Conservation (phyloP, 2,113 vertebrate genomes). For the Aspidoscelis tigris region DNA sequence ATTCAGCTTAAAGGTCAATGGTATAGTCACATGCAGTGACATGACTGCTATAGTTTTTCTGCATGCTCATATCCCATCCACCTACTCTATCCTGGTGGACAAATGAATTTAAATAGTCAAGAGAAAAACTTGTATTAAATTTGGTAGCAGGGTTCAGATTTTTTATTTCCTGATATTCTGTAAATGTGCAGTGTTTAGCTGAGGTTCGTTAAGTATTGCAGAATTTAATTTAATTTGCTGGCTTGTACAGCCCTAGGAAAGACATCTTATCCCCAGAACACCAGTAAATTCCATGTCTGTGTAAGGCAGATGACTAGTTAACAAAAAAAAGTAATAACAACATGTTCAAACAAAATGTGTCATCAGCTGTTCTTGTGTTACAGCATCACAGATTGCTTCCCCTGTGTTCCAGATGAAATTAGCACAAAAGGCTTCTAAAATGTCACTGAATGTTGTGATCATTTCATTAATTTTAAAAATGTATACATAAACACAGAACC, state of each 20-base stretch:
- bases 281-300: not conserved
- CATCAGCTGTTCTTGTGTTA: not conserved
- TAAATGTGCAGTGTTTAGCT: not conserved
- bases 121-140: slow-evolving; percentile 22
- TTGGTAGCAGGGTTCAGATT: slow-evolving; percentile 7
- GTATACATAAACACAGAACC: not conserved
- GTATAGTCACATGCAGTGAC: not conserved
- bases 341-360: not conserved
- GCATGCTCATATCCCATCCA: not conserved
- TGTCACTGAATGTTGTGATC: not conserved
- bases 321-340: not conserved
- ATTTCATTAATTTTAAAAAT: not conserved
- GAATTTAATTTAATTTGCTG: slow-evolving; percentile 21
- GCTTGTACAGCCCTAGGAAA: not conserved
- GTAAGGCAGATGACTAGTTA: not conserved
- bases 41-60: not conserved
- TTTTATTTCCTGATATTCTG: not conserved
- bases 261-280: not conserved
- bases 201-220: not conserved
- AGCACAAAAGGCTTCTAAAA: not conserved
- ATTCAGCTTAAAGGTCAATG: not conserved
- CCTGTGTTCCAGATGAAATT: not conserved
- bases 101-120: not conserved
- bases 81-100: not conserved
- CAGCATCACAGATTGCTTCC: not conserved